phyloP scores from a whole-genome alignment of 2,888 invertebrate genomes.

The Sarcophaga caerulescens region DNA sequence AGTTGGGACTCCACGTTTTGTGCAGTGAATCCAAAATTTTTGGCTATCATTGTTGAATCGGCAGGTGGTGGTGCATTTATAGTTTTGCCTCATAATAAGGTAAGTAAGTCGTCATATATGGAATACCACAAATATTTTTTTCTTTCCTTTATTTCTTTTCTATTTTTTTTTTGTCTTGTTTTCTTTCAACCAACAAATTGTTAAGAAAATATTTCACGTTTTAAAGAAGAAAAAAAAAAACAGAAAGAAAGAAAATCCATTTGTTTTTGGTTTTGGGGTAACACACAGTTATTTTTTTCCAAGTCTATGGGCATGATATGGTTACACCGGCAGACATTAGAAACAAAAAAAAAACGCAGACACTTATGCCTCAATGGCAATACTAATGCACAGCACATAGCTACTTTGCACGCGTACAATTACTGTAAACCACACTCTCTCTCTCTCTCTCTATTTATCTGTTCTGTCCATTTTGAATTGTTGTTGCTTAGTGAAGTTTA shows the following conservation, averaged over 20 bases:
- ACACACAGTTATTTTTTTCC: constrained; percentile 11
- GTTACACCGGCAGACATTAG: constrained; percentile 29
- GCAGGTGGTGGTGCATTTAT: constrained; percentile 98
- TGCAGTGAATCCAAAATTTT: constrained; percentile 98
- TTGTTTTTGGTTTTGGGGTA: constrained; percentile 15
- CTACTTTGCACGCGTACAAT: not conserved
- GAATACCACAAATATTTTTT: not conserved
- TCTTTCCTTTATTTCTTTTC: not conserved
- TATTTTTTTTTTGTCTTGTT: not conserved
- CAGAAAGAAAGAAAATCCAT: too few species aligned
- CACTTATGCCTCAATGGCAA: not conserved
- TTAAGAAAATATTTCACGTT: constrained; percentile 57
- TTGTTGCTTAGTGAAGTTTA: constrained; percentile 16
- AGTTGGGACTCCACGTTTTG: constrained; percentile 99
- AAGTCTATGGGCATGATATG: not conserved
- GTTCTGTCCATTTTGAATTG: not conserved
- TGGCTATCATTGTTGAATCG: constrained; percentile 98
- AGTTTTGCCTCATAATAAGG: constrained; percentile 96
- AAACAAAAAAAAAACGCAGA: constrained; percentile 17
- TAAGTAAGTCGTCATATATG: constrained; percentile 79
- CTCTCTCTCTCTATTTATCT: not conserved
- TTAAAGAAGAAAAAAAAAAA: not conserved
- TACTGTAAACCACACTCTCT: not conserved
- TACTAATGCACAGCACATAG: too few species aligned
- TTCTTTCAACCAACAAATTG: constrained; percentile 4